Evolutionary conservation across 2,888 invertebrate genomes (phyloP), one percentile per base, ranked within the genome.

Genomic region (Lycaena phlaeas): DNA sequence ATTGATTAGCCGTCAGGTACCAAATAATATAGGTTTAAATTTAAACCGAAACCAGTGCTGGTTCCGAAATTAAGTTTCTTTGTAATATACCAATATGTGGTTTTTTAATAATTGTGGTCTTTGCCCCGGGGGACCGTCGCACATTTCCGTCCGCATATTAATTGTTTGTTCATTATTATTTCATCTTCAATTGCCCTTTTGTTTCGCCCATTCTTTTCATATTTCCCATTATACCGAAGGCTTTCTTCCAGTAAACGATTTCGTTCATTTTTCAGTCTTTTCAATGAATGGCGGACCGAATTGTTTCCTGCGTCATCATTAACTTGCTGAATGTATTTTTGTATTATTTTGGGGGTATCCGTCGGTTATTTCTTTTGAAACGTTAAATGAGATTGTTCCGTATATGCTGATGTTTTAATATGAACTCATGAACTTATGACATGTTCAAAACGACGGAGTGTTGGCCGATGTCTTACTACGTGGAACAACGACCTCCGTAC

Each of bases 151-250:
- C 59, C 68, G 71, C 72, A 78, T 82, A 79, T 79, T 82, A 82
- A 84, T 82, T 84, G 81, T 84, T 81, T 79, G 77, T 77, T 71
- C 63, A 73, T 71, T 78, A 82, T 84, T 82, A 84, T 81, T 73
- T 74, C 71, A 65, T 68, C 79, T 84, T 84, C 82, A 84, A 82
- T 82, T 84, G 78, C 82, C 82, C 72, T 68, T 76, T 84, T 84
- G 82, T 84, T 60, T 66, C 56, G 43, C 43, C 65, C 56, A 71
- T 76, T 78, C 74, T 73, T 70, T 70, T 69, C 72, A 65, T 57
- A 59, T 66, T 63, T 61, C 60, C 64, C 67, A 77, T 78, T 73
- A 78, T 78, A 71, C 68, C 56, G 65, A 68, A 66, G 67, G 64
- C 69, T 74, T 75, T 72, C 77, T 71, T 68, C 68, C 69, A 62